A percentile compares a stretch with the other conserved stretches of the same genome.
These are phyloP conservation scores for Erpornis zantholeuca DNA, from an alignment of 2,113 vertebrate species.

Conservation along the genomic window DNA sequence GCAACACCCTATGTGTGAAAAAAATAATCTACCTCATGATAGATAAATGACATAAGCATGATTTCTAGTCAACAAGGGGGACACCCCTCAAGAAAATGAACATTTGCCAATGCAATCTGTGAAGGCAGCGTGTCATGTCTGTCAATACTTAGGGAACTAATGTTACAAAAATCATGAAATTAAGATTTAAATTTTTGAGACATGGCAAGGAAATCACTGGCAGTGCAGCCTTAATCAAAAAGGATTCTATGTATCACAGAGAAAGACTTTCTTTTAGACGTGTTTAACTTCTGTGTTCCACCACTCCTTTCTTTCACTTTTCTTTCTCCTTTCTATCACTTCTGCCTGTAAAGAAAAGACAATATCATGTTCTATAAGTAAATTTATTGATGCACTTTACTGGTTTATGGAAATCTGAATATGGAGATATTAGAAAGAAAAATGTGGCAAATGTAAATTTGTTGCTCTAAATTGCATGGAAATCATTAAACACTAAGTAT, in stretches of 20 bases:
- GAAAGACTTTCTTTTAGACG: background rate
- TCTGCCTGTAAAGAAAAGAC: background rate
- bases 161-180: background rate
- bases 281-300: background rate
- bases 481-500: background rate
- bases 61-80: background rate
- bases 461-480: background rate
- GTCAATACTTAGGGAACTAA: background rate
- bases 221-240: background rate
- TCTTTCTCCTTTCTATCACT: background rate
- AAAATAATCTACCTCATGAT: background rate
- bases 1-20: background rate
- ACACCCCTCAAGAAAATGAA: background rate
- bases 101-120: background rate
- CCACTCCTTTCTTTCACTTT: background rate
- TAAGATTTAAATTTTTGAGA: background rate
- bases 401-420: background rate
- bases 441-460: background rate
- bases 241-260: background rate
- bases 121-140: background rate
- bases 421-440: background rate
- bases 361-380: background rate
- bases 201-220: background rate
- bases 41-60: background rate
- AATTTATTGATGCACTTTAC: background rate